A percentile compares a stretch with the other conserved stretches of the same genome.
phyloP scores from a whole-genome alignment of 2,797 vertebrate genomes.

The Phaenicophaeus curvirostris region DNA sequence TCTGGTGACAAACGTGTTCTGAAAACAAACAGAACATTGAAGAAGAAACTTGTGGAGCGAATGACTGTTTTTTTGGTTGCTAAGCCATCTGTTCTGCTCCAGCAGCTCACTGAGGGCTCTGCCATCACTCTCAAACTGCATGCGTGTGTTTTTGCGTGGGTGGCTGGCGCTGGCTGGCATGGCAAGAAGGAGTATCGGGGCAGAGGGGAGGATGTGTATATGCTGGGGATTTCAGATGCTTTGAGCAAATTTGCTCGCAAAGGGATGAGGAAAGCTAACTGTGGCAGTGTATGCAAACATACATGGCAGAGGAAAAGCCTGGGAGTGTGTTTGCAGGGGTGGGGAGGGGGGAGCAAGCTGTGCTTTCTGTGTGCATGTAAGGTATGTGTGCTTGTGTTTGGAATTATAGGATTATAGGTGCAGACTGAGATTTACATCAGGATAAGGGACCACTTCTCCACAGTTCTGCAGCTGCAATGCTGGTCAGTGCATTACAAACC shows the following conservation, averaged over 20 bases:
- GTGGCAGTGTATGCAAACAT: constrained; percentile 10
- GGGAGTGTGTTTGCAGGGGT: rapidly evolving
- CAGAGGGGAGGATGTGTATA: not conserved
- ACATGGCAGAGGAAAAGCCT: not conserved
- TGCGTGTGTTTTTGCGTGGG: not conserved
- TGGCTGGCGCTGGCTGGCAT: constrained; percentile 36
- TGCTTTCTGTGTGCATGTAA: not conserved
- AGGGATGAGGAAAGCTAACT: not conserved
- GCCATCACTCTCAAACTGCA: not conserved
- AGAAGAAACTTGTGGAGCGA: constrained; percentile 58
- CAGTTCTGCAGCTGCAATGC: not conserved
- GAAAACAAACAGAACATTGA: constrained; percentile 72
- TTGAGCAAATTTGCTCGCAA: not conserved
- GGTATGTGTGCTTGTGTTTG: rapidly evolving
- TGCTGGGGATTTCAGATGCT: not conserved
- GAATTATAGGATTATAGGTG: not conserved
- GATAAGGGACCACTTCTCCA: not conserved
- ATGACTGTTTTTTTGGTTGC: constrained; percentile 67
- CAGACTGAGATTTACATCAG: not conserved
- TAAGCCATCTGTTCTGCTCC: constrained; percentile 73
- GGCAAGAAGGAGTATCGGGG: not conserved
- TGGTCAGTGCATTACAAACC: not conserved
- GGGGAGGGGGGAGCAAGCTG: not conserved
- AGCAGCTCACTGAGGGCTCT: constrained; percentile 44
- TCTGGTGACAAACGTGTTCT: constrained; percentile 27